Base-by-base conservation (phyloP, 2,797 vertebrate species). In the Gadopsis marmoratus region DNA sequence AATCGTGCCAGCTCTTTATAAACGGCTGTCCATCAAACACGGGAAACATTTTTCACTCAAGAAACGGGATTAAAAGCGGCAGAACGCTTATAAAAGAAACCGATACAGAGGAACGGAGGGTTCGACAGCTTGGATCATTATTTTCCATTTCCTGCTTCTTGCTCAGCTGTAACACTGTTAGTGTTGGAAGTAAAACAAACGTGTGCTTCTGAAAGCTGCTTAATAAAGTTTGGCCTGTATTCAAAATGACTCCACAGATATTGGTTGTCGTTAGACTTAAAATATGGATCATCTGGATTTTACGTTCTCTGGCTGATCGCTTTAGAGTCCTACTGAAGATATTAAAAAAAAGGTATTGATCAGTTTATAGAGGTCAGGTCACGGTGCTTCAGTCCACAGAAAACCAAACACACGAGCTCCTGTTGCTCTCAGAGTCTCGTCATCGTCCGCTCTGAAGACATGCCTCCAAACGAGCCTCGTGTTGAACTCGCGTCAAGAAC, bases 141-240 rank as follows among this genome's bases (percentile, higher is more conserved):
- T n/a, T 23, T 37, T 59, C 35, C 21, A 26, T 13, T 33, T 51
- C 5, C 37, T 19, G 26, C 5, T 29, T 45, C n/a, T 45, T 19
- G 23, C 14, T 41, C 13, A 16, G 7, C 26, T 55, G 51, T 17
- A 45, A 31, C 12, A 56, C 1, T 2, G 26, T 74, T 83, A 86
- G 76, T 78, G 74, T 86, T 66, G 4, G 2, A 41, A 12, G 47
- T 67, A 48, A 76, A 87, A 70, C 17, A 75, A 48, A 87, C 0
- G 35, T 19, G 2, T 3, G 23, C 11, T 55, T 62, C 59, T 48
- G 31, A 68, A 71, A 53, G 19, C 19, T 1, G 43, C 35, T 51
- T 64, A 71, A n/a, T 64, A 47, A 80, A 78, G 78, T 50, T 45
- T 3, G 7, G 33, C 12, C 66, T 55, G n/a, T 2, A 5, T 59